phyloP scores from a whole-genome alignment of 2,888 invertebrate genomes.

The Synanthedon formicaeformis region DNA sequence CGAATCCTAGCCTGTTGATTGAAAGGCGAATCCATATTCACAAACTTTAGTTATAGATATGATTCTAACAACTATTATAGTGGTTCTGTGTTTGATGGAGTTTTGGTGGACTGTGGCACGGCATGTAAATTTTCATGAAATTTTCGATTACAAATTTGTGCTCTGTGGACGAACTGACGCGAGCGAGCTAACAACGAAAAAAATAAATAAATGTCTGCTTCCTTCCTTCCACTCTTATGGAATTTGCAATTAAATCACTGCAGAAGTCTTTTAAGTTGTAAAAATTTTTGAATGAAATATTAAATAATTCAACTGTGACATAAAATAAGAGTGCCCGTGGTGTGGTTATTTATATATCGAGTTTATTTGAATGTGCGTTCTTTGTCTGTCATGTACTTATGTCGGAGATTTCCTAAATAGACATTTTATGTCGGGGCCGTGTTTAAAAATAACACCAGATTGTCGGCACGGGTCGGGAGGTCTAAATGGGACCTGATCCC shows the following conservation, averaged over 20 bases:
- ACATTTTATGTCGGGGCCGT: conserved; percentile 62
- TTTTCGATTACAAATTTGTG: too few relatives aligned
- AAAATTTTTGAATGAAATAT: background rate
- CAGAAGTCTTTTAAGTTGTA: conserved; percentile 6
- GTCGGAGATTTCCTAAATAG: conserved; percentile 59
- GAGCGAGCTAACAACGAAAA: too few relatives aligned
- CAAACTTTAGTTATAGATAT: too few relatives aligned
- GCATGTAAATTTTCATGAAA: too few relatives aligned
- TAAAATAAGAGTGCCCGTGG: background rate
- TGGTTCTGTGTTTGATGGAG: too few relatives aligned
- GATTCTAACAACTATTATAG: too few relatives aligned
- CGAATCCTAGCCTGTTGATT: too few relatives aligned
- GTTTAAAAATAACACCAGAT: conserved; percentile 64
- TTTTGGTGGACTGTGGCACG: too few relatives aligned
- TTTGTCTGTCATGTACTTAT: conserved; percentile 52
- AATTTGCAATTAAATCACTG: conserved; percentile 29
- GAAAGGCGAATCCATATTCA: too few relatives aligned
- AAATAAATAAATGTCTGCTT: background rate
- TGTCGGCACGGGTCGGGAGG: conserved; percentile 39
- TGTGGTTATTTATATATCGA: background rate
- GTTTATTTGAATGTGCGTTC: conserved; percentile 40
- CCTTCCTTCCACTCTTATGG: conserved; percentile 13
- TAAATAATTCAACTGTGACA: background rate
- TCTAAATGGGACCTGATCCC: conserved; percentile 22
- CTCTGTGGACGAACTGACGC: too few relatives aligned